These are phyloP conservation scores for Trachymyrmex cornetzi DNA, from an alignment of 1,140 invertebrate genomes.

Conservation along the genomic window DNA sequence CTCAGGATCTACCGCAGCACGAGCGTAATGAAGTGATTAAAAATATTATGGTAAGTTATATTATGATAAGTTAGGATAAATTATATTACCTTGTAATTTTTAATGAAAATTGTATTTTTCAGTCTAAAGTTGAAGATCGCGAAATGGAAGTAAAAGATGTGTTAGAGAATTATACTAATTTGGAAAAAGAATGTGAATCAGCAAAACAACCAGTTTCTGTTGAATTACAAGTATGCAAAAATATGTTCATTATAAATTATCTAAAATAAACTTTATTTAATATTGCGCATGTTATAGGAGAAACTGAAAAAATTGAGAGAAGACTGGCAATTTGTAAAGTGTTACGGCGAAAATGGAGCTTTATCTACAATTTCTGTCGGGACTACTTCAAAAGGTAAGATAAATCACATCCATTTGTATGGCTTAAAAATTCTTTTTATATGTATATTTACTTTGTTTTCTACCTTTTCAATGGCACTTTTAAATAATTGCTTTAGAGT, in stretches of 20 bases:
- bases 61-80: conserved; percentile 6
- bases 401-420: neutral
- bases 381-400: conserved; percentile 76
- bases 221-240: conserved; percentile 87
- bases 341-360: conserved; percentile 81
- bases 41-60: conserved; percentile 87
- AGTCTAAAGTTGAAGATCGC: conserved; percentile 87
- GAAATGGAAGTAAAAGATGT: conserved; percentile 90
- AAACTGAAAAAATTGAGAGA: conserved; percentile 88
- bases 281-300: conserved; percentile 80
- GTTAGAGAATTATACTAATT: conserved; percentile 90
- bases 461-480: neutral
- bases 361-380: conserved; percentile 19
- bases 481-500: neutral
- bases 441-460: neutral
- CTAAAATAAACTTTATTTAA: neutral
- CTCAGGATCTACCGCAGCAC: conserved; percentile 85
- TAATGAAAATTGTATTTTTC: conserved; percentile 45
- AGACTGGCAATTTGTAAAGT: conserved; percentile 88
- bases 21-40: conserved; percentile 88
- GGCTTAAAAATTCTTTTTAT: neutral
- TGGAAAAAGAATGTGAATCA: conserved; percentile 88
- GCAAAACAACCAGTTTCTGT: conserved; percentile 88
- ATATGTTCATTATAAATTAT: neutral
- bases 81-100: conserved; percentile 4